Percentiles rank a stretch among this genome's conserved stretches.
These are phyloP conservation scores for Melieria crassipennis DNA, from an alignment of 2,888 invertebrate genomes.

Conservation along the genomic window DNA sequence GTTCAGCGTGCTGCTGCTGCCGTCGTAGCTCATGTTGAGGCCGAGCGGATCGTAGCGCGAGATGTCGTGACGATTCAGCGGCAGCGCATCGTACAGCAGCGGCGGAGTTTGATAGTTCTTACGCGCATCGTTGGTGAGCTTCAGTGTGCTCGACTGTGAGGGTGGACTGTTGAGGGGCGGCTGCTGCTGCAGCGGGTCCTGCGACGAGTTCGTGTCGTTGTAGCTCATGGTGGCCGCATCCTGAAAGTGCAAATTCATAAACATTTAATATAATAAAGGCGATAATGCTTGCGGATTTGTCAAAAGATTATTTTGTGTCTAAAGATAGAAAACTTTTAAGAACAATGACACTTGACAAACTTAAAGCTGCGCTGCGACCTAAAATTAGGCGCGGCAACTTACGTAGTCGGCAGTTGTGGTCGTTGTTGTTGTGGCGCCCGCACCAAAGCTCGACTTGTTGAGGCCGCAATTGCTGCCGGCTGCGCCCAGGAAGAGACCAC, in stretches of 20 bases:
- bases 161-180: conserved; percentile 62
- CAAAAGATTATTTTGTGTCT: too few species aligned
- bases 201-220: conserved; percentile 43
- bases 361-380: too few species aligned
- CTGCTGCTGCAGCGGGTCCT: conserved; percentile 48
- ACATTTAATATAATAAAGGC: too few species aligned
- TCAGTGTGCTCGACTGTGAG: conserved; percentile 64
- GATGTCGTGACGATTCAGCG: conserved; percentile 53
- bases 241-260: conserved; percentile 35
- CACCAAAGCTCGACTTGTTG: conserved; percentile 50
- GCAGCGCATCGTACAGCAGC: conserved; percentile 63
- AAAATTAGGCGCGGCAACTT: conserved; percentile 45
- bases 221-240: conserved; percentile 46
- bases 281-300: too few species aligned
- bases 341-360: background rate
- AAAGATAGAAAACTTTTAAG: conserved; percentile 6
- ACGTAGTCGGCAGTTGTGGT: conserved; percentile 59
- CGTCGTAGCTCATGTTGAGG: conserved; percentile 52
- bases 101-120: conserved; percentile 58
- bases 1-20: conserved; percentile 53
- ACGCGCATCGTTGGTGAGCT: conserved; percentile 58
- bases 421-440: conserved; percentile 43
- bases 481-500: conserved; percentile 39
- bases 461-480: conserved; percentile 43
- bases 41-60: conserved; percentile 60